Conservation (phyloP, 1,140 invertebrate genomes). For the Helicoverpa armigera region DNA sequence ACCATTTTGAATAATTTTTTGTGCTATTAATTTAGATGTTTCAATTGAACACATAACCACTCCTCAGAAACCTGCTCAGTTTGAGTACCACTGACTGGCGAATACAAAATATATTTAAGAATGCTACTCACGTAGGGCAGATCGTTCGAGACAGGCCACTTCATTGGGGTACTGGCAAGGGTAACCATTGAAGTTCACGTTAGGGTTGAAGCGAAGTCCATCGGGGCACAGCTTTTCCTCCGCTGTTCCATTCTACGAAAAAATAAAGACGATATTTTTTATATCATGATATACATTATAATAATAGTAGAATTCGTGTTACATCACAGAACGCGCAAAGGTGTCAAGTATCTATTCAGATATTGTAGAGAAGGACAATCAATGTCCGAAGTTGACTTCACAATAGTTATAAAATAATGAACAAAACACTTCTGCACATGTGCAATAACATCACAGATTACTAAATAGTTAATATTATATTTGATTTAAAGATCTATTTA, state of each 20-base stretch:
- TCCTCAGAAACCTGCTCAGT: not conserved
- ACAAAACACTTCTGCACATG: too few relatives aligned
- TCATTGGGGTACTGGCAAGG: slow-evolving; percentile 95
- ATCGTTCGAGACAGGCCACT: slow-evolving; percentile 91
- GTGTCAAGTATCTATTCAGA: slow-evolving; percentile 59
- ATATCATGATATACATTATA: too few relatives aligned
- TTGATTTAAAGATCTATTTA: too few relatives aligned
- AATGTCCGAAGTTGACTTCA: too few relatives aligned
- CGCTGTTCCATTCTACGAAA: slow-evolving; percentile 89
- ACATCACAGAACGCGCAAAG: too few relatives aligned
- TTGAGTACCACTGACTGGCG: not conserved
- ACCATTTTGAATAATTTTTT: too few relatives aligned
- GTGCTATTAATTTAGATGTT: too few relatives aligned
- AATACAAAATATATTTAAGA: slow-evolving; percentile 1
- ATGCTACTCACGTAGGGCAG: slow-evolving; percentile 90
- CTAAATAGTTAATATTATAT: too few relatives aligned
- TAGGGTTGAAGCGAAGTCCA: slow-evolving; percentile 93
- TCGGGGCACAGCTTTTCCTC: slow-evolving; percentile 94
- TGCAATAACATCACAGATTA: too few relatives aligned
- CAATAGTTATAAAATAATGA: too few relatives aligned
- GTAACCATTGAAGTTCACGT: slow-evolving; percentile 90
- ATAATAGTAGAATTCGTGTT: too few relatives aligned
- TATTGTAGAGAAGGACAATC: not conserved
- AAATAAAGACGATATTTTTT: slow-evolving; percentile 86
- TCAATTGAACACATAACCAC: not conserved